Evolutionary conservation across 2,113 vertebrate species (phyloP), one percentile per base, ranked within the genome.

Genomic region (Pithys albifrons): DNA sequence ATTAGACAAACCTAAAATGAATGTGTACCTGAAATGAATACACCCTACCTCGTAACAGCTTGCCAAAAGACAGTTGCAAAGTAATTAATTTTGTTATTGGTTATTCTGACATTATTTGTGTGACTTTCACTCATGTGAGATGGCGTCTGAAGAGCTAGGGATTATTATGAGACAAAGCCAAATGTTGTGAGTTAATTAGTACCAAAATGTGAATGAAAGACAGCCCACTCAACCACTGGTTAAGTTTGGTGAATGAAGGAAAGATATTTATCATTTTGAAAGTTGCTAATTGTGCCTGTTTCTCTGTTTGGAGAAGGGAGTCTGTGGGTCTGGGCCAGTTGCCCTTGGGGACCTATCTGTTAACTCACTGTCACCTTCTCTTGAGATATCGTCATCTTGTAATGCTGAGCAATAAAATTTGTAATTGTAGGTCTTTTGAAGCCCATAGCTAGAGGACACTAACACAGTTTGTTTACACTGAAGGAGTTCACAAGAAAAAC

Each of bases 331-430:
- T 97, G 96, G 93, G 54, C 91, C 89, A 86, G 92, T 55, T 85
- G 94, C 89, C 97, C 95, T 97, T 95, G 75, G 97, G 96, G 97
- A 96, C 92, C 95, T 95, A 96, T 97, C 95, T 97, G 94, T 98
- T 96, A 97, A 96, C 96, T 97, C 79, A 96, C 96, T 97, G 97
- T 98, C 97, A 97, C 97, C 97, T 97, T 96, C 89, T 95, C 91
- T 93, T 88, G 93, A 97, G 97, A 97, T 97, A 97, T 97, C 89
- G 97, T 98, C 96, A 96, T 97, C 94, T 96, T 96, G 96, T 93
- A 97, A 97, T 91, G 92, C 88, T 90, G 91, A 97, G 96, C 97
- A 97, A 97, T 98, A 98, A 98, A 98, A 97, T 96, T 97, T 96
- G 91, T 95, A 97, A 96, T 97, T 97, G 88, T 95, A 85, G 71